Percentiles rank a stretch among this genome's conserved stretches.
Evolutionary conservation across 1,140 invertebrate species (phyloP).

Genomic region (Pachyrhynchus sulphureomaculatus): DNA sequence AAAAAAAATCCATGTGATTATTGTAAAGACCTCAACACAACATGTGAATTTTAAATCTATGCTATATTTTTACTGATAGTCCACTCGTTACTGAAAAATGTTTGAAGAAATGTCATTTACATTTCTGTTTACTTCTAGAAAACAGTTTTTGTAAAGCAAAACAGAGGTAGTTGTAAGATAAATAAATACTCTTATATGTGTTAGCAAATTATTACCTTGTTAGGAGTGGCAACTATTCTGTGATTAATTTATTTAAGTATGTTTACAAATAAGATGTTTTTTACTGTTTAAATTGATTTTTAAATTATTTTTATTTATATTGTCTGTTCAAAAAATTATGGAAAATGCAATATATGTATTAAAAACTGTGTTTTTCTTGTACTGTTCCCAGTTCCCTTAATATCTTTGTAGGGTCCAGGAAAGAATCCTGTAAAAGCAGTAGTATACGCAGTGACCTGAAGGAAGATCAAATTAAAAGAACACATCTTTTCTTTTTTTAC

Average conservation of each 20-base stretch:
- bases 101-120: neutral
- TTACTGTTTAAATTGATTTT: constrained; percentile 34
- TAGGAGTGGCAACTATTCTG: constrained; percentile 37
- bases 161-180: constrained; percentile 23
- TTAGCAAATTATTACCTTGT: constrained; percentile 32
- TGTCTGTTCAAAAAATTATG: constrained; percentile 30
- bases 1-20: constrained; percentile 2
- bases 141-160: constrained; percentile 16
- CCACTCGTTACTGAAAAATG: constrained; percentile 1
- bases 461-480: no score
- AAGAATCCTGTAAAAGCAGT: no score
- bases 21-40: neutral
- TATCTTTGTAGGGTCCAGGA: no score
- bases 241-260: constrained; percentile 42
- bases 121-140: constrained; percentile 8
- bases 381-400: no score
- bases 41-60: neutral
- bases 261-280: constrained; percentile 32
- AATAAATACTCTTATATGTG: no score
- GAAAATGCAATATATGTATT: constrained; percentile 34
- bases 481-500: no score
- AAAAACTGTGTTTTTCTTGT: constrained; percentile 12
- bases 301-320: constrained; percentile 35
- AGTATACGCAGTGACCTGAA: no score
- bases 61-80: constrained; percentile 11